phyloP scores from a whole-genome alignment of 2,888 invertebrate species.

The Folsomia candida region DNA sequence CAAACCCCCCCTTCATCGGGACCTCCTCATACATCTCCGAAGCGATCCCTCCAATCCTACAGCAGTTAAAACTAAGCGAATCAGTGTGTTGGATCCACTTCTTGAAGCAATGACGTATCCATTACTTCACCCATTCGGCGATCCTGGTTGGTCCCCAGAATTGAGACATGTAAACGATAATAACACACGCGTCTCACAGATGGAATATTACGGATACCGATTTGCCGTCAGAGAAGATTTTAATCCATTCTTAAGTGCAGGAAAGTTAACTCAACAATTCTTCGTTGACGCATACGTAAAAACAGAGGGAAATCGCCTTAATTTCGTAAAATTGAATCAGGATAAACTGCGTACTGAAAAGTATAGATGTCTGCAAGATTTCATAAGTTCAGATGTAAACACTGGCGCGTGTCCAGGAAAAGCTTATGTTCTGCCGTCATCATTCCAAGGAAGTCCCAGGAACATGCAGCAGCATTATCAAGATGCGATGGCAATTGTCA shows the following conservation, averaged over 20 bases:
- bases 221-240: slow-evolving; percentile 43
- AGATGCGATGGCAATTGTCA: too few species aligned
- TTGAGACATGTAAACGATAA: neutral
- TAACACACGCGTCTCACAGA: slow-evolving; percentile 46
- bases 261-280: slow-evolving; percentile 51
- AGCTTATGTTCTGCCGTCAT: slow-evolving; percentile 51
- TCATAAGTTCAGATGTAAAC: too few species aligned
- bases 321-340: slow-evolving; percentile 50
- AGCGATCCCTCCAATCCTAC: too few species aligned
- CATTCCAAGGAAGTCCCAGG: slow-evolving; percentile 53
- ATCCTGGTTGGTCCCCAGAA: slow-evolving; percentile 45
- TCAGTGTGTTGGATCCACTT: slow-evolving; percentile 32
- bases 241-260: slow-evolving; percentile 44
- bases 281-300: slow-evolving; percentile 51
- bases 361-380: too few species aligned
- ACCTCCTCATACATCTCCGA: slow-evolving; percentile 36
- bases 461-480: slow-evolving; percentile 53
- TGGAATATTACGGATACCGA: slow-evolving; percentile 49
- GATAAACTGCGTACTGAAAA: slow-evolving; percentile 46
- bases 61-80: too few species aligned
- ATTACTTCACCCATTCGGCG: slow-evolving; percentile 43
- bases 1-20: slow-evolving; percentile 43
- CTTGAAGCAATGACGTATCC: slow-evolving; percentile 48
- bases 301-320: slow-evolving; percentile 50
- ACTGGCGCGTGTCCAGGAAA: slow-evolving; percentile 18